Evolutionary conservation across 2,113 vertebrate genomes (phyloP).

Genomic region (Toxotes chatareus): DNA sequence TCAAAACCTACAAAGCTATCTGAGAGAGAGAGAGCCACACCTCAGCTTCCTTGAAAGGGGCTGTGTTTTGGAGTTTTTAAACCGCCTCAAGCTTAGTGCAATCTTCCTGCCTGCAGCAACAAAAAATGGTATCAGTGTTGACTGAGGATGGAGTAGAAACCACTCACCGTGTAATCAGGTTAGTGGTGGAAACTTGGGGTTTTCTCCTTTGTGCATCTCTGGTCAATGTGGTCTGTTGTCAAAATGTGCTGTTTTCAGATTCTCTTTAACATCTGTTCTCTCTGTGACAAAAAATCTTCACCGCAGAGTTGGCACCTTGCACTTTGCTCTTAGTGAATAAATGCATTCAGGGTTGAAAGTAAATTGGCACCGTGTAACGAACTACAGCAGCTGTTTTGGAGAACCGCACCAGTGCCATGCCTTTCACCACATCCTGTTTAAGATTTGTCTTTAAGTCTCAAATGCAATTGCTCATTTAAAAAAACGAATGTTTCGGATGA

Average conservation of each 20-base stretch:
- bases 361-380: no score
- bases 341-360: not conserved
- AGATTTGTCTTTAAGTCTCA: not conserved
- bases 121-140: not conserved
- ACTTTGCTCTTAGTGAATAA: not conserved
- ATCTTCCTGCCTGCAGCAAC: not conserved
- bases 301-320: not conserved
- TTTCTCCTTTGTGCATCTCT: not conserved
- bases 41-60: conserved; percentile 24
- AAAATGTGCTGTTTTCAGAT: not conserved
- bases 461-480: not conserved
- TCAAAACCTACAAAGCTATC: not conserved
- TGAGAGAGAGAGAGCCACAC: not conserved
- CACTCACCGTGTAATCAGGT: conserved; percentile 29
- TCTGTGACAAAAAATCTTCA: not conserved
- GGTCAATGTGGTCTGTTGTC: not conserved
- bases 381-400: no score
- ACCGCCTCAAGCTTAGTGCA: not conserved
- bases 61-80: not conserved
- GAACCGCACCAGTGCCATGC: no score
- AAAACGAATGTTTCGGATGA: not conserved
- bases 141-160: not conserved
- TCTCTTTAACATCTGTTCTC: not conserved
- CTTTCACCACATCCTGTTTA: conserved; percentile 49
- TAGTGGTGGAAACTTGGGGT: conserved; percentile 22